Percentiles rank a stretch among this genome's conserved stretches.
phyloP scores from a whole-genome alignment of 1,140 invertebrate species.

The Myzus persicae region DNA sequence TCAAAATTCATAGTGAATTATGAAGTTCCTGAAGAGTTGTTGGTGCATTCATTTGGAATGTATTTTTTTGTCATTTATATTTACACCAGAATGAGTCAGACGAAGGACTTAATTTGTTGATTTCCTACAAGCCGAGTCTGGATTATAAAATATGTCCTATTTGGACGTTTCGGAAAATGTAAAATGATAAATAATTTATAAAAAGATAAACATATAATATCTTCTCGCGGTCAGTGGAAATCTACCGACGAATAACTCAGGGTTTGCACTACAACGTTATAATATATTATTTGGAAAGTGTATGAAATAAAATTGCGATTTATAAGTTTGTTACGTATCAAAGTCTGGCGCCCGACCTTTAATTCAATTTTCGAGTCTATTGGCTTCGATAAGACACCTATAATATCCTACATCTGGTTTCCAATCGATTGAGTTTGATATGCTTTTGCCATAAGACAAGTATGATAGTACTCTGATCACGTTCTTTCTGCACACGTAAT shows the following conservation, averaged over 20 bases:
- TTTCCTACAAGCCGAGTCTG: neutral
- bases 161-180: neutral
- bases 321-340: neutral
- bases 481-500: neutral
- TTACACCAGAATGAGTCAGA: slow-evolving; percentile 4
- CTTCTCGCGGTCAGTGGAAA: neutral
- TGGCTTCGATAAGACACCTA: neutral
- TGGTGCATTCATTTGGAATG: slow-evolving; percentile 16
- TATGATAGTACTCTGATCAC: neutral
- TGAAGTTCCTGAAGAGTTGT: neutral
- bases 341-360: neutral
- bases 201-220: neutral
- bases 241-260: neutral
- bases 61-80: slow-evolving; percentile 13
- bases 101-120: neutral
- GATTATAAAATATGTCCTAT: neutral
- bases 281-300: neutral
- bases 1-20: neutral
- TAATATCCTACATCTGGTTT: neutral
- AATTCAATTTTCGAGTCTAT: neutral
- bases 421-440: neutral
- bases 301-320: neutral
- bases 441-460: neutral
- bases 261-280: neutral
- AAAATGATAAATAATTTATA: neutral